A percentile compares a stretch with the other conserved stretches of the same genome.
Evolutionary conservation across 2,888 invertebrate genomes (phyloP).

Genomic region (Melieria omissa): DNA sequence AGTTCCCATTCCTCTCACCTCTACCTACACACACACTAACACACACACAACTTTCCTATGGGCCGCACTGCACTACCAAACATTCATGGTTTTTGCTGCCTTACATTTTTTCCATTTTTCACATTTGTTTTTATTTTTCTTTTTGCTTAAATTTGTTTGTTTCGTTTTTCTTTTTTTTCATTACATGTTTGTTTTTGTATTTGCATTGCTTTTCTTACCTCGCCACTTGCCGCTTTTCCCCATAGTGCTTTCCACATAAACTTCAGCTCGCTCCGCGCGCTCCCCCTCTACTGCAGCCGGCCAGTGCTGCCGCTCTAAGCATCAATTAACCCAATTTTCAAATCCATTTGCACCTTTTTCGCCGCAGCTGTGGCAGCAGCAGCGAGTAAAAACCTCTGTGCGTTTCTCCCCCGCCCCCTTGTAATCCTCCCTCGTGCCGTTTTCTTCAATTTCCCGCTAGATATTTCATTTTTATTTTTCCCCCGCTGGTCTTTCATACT

Average conservation of each 20-base stretch:
- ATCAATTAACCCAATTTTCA: constrained; percentile 52
- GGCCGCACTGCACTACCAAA: not conserved
- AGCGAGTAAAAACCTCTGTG: too few species aligned
- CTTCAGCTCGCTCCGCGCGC: not conserved
- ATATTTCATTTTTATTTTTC: too few species aligned
- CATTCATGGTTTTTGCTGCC: not conserved
- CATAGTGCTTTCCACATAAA: too few species aligned
- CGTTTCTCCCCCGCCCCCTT: too few species aligned
- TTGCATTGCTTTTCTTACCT: constrained; percentile 12
- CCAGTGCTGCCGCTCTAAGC: constrained; percentile 44
- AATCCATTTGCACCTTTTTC: constrained; percentile 48
- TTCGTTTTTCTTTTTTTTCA: constrained; percentile 13
- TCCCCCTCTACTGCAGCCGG: not conserved
- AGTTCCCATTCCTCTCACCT: too few species aligned
- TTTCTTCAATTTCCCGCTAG: too few species aligned
- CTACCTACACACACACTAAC: too few species aligned
- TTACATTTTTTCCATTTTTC: not conserved
- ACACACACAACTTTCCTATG: too few species aligned
- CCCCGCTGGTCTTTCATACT: too few species aligned
- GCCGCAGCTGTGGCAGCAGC: too few species aligned
- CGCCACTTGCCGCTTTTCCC: not conserved
- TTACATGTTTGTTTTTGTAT: constrained; percentile 17
- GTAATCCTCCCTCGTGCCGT: too few species aligned
- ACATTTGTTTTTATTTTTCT: not conserved
- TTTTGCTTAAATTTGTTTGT: constrained; percentile 3